phyloP scores from a whole-genome alignment of 2,888 invertebrate species.

The Acleris sparsana region DNA sequence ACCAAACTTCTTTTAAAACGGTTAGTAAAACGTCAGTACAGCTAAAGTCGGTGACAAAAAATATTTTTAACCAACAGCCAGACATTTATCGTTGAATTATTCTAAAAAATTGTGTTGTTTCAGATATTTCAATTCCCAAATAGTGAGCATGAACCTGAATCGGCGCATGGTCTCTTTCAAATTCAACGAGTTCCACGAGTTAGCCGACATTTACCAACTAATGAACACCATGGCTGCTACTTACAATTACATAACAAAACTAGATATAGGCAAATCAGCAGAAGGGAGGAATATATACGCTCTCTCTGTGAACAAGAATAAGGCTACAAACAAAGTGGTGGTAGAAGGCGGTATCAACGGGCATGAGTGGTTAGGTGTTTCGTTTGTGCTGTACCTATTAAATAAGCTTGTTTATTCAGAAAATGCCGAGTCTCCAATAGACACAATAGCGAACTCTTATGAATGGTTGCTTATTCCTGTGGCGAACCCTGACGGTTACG shows the following conservation, averaged over 20 bases:
- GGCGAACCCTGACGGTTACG: slow-evolving; percentile 90
- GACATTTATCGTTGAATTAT: too few species aligned
- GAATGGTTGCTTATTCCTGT: slow-evolving; percentile 89
- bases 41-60: too few species aligned
- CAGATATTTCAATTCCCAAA: neutral
- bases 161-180: neutral
- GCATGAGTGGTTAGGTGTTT: slow-evolving; percentile 88
- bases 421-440: slow-evolving; percentile 56
- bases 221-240: slow-evolving; percentile 70
- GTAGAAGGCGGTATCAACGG: slow-evolving; percentile 87
- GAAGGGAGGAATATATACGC: slow-evolving; percentile 72
- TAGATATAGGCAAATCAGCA: slow-evolving; percentile 66
- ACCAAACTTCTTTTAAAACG: too few species aligned
- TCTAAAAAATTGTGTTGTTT: neutral
- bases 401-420: slow-evolving; percentile 72
- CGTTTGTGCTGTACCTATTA: slow-evolving; percentile 84
- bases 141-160: neutral
- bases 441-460: slow-evolving; percentile 71
- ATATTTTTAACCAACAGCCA: too few species aligned
- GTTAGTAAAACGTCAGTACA: too few species aligned
- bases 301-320: slow-evolving; percentile 45
- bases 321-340: slow-evolving; percentile 71
- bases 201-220: slow-evolving; percentile 85
- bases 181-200: slow-evolving; percentile 72
- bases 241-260: slow-evolving; percentile 63